These are phyloP conservation scores for Tillus elongatus DNA, from an alignment of 2,888 invertebrate genomes.

Conservation along the genomic window DNA sequence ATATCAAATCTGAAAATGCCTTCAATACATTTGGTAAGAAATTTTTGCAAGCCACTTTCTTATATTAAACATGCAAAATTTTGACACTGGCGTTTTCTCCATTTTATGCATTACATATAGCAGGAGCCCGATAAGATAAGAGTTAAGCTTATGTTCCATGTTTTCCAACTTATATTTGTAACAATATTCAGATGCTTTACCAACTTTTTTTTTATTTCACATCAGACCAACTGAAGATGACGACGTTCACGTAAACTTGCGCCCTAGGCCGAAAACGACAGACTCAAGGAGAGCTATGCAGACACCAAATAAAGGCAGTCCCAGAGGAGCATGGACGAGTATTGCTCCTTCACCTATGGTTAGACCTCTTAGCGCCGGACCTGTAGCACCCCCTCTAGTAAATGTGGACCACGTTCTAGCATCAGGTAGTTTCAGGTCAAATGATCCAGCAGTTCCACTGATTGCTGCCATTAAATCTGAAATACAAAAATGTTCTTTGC, in stretches of 20 bases:
- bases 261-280: conserved; percentile 37
- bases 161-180: too few relatives aligned
- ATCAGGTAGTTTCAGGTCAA: conserved; percentile 49
- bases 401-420: conserved; percentile 48
- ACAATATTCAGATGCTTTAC: too few relatives aligned
- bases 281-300: conserved; percentile 29
- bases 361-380: conserved; percentile 58
- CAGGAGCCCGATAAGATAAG: too few relatives aligned
- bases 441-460: conserved; percentile 71
- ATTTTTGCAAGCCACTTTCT: too few relatives aligned
- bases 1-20: too few relatives aligned
- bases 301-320: conserved; percentile 35
- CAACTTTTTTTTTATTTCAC: not conserved
- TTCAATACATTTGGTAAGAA: too few relatives aligned
- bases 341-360: conserved; percentile 44
- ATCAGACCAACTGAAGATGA: not conserved
- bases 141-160: too few relatives aligned
- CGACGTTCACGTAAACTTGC: conserved; percentile 11
- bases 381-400: conserved; percentile 46
- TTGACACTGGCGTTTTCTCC: too few relatives aligned
- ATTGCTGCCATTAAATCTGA: conserved; percentile 80
- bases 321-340: conserved; percentile 47
- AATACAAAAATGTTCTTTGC: conserved; percentile 39
- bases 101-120: too few relatives aligned
- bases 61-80: too few relatives aligned